Percentiles rank a stretch among this genome's conserved stretches.
Conservation (phyloP, 2,888 invertebrate genomes). For the Dicyrtoma fusca region DNA sequence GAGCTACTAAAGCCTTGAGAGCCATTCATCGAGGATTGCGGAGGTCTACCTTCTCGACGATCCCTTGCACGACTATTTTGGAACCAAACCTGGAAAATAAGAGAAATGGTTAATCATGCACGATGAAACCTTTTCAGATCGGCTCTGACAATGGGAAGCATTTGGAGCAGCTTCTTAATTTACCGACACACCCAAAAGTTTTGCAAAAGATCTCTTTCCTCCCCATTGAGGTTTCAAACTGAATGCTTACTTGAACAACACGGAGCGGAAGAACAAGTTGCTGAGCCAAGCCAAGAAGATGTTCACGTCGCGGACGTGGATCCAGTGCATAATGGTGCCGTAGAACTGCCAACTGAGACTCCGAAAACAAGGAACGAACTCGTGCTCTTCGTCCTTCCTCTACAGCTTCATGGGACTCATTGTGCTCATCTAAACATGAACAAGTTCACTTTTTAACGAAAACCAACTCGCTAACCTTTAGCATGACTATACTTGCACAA, state of each 20-base stretch:
- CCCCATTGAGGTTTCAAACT: slow-evolving; percentile 7
- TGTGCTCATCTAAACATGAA: slow-evolving; percentile 35
- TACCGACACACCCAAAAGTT: neutral
- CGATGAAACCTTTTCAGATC: slow-evolving; percentile 19
- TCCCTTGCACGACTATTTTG: slow-evolving; percentile 92
- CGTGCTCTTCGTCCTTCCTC: slow-evolving; percentile 60
- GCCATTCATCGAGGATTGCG: slow-evolving; percentile 40
- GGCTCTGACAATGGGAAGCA: neutral
- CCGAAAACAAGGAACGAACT: slow-evolving; percentile 90
- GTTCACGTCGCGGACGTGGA: slow-evolving; percentile 91
- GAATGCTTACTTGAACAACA: slow-evolving; percentile 64
- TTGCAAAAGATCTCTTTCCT: neutral
- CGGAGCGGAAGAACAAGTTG: slow-evolving; percentile 66
- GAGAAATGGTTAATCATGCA: neutral
- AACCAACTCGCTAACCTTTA: too few relatives aligned
- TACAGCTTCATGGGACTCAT: slow-evolving; percentile 45
- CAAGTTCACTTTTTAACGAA: too few relatives aligned
- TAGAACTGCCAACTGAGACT: slow-evolving; percentile 86
- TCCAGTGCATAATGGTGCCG: slow-evolving; percentile 88
- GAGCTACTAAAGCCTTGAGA: slow-evolving; percentile 28
- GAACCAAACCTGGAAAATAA: slow-evolving; percentile 91
- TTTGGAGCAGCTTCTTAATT: neutral
- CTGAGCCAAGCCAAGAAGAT: slow-evolving; percentile 85
- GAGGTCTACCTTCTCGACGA: slow-evolving; percentile 67
- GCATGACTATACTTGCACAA: too few relatives aligned